These are phyloP conservation scores for Rousettus leschenaultii DNA, from an alignment of 2,113 vertebrate genomes.

Conservation along the genomic window DNA sequence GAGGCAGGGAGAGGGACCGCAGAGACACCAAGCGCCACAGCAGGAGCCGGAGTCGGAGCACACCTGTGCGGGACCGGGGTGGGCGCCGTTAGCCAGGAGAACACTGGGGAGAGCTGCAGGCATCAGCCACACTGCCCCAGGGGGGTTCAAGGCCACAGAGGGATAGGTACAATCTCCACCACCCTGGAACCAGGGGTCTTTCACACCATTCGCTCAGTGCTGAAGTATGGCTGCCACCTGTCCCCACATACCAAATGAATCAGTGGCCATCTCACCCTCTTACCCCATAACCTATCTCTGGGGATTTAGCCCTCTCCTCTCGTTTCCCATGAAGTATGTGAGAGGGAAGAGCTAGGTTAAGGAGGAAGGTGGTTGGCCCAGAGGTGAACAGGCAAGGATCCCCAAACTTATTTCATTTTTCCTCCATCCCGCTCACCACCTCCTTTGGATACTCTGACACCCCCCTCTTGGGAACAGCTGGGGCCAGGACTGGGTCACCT, in stretches of 20 bases:
- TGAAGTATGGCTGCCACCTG: slow-evolving; percentile 57
- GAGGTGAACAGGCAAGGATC: not conserved
- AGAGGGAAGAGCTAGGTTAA: slow-evolving; percentile 55
- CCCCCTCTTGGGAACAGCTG: slow-evolving; percentile 64
- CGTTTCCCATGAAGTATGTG: slow-evolving; percentile 37
- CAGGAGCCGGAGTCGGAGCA: slow-evolving; percentile 88
- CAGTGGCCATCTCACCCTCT: not conserved
- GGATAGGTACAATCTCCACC: slow-evolving; percentile 66
- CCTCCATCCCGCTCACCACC: slow-evolving; percentile 21
- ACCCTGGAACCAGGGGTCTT: slow-evolving; percentile 48
- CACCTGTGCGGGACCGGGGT: slow-evolving; percentile 86
- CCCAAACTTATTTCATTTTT: not conserved
- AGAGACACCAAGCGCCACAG: slow-evolving; percentile 82
- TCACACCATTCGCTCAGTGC: slow-evolving; percentile 58
- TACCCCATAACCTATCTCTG: not conserved
- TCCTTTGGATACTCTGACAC: slow-evolving; percentile 46
- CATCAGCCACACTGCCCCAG: slow-evolving; percentile 43
- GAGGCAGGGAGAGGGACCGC: slow-evolving; percentile 80
- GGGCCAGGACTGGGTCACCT: slow-evolving; percentile 76
- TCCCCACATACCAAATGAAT: slow-evolving; percentile 41
- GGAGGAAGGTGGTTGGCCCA: not conserved
- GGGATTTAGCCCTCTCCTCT: slow-evolving; percentile 29
- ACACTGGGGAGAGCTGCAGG: slow-evolving; percentile 57
- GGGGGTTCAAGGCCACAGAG: slow-evolving; percentile 46
- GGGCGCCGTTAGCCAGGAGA: slow-evolving; percentile 79